Evolutionary conservation across 1,140 invertebrate genomes (phyloP).

Genomic region (Calliopsis andreniformis): DNA sequence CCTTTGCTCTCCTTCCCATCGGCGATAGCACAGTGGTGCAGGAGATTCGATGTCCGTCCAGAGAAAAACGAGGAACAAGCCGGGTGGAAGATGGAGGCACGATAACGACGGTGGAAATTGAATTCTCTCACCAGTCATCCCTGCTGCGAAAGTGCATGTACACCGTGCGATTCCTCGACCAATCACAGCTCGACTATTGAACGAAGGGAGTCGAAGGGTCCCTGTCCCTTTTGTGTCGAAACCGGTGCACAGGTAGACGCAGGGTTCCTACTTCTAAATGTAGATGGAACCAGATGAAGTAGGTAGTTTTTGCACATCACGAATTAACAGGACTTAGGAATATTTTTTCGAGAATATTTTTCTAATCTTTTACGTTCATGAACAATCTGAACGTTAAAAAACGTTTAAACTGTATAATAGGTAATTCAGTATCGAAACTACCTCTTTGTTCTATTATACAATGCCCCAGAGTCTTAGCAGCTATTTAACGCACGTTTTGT

Average conservation of each 20-base stretch:
- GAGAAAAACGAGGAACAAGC: conserved; percentile 65
- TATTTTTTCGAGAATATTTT: too few relatives aligned
- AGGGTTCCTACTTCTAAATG: neutral
- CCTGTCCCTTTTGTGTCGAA: conserved; percentile 67
- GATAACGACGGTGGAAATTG: conserved; percentile 80
- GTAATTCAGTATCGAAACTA: too few relatives aligned
- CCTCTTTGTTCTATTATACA: too few relatives aligned
- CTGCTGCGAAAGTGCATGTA: conserved; percentile 70
- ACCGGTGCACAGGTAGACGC: conserved; percentile 47
- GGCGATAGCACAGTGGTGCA: neutral
- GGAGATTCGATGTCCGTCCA: conserved; percentile 35
- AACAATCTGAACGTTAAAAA: too few relatives aligned
- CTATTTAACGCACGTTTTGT: neutral
- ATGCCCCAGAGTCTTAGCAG: neutral
- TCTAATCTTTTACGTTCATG: too few relatives aligned
- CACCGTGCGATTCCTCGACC: conserved; percentile 54
- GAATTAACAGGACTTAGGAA: too few relatives aligned
- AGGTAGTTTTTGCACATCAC: too few relatives aligned
- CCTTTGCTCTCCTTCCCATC: neutral
- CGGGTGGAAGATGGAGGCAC: conserved; percentile 74
- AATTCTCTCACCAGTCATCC: conserved; percentile 79
- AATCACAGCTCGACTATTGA: conserved; percentile 62
- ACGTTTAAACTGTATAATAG: too few relatives aligned
- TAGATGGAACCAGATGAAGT: neutral
- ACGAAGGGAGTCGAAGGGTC: conserved; percentile 34